These are phyloP conservation scores for Nemurella pictetii DNA, from an alignment of 2,888 invertebrate species.

Conservation along the genomic window DNA sequence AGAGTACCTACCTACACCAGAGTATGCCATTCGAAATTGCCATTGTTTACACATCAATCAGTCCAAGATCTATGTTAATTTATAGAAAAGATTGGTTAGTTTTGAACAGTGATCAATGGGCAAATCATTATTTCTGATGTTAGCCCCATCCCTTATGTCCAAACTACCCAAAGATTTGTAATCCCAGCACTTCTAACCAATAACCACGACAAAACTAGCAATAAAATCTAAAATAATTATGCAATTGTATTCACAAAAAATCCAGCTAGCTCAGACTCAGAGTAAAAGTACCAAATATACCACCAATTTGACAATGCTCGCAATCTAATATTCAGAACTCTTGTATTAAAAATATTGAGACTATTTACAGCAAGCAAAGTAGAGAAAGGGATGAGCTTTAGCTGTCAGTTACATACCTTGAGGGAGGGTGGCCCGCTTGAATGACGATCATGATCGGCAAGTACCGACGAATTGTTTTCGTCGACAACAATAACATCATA, in stretches of 20 bases:
- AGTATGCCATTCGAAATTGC: no score
- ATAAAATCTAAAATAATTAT: neutral
- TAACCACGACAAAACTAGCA: neutral
- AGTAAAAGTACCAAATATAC: neutral
- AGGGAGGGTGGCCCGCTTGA: constrained; percentile 77
- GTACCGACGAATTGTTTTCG: constrained; percentile 80
- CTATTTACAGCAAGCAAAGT: neutral
- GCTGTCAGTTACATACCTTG: constrained; percentile 63
- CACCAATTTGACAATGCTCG: no score
- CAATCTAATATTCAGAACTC: neutral
- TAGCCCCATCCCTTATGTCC: neutral
- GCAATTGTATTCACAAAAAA: neutral
- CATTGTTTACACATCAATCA: no score
- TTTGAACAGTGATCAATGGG: neutral
- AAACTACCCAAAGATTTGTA: neutral
- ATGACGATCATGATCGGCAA: constrained; percentile 71
- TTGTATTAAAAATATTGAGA: neutral
- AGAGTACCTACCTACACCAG: no score
- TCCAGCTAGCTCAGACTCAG: neutral
- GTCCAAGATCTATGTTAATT: no score
- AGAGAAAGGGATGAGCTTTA: neutral
- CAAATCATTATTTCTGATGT: neutral
- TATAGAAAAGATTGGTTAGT: neutral
- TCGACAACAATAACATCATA: constrained; percentile 90
- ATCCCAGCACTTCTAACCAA: no score